Evolutionary conservation across 1,140 invertebrate species (phyloP), one percentile per base, ranked within the genome.

Genomic region (Batillaria attramentaria): DNA sequence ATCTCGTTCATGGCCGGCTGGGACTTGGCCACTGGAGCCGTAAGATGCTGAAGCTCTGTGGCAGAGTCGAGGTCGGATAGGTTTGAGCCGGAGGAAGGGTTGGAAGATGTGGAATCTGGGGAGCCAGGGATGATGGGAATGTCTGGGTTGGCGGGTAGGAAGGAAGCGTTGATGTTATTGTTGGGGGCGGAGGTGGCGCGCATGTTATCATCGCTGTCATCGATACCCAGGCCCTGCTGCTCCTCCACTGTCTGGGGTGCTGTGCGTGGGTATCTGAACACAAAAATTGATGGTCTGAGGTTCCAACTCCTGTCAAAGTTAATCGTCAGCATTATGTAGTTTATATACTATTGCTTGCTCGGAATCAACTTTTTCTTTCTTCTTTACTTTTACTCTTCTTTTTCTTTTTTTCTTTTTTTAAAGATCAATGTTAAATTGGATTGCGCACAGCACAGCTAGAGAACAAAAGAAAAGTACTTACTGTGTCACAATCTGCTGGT

Each of bases 401-500:
- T 24, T 50, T 10, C 46, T 50, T 50, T 50, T 50, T 50, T 50
- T 13, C 24, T 24, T 13, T 24, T 50, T 50, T 24, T 50, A 24
- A 50, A 50, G 10, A 10, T 50, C 24, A 50, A 50, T 13, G 46
- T 13, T 13, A 50, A 50, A 50, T 13, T 24, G 24, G 24, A 50
- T 13, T 13, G 10, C 10, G 24, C 46, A 50, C 46, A 13, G 46
- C 46, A 50, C 46, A 13, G 46, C 24, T 13, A 13, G 10, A 54
- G n/a, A 0, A 54, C n/a, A n/a, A 54, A 54, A 54, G n/a, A 54
- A 41, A 60, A 81, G 18, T 4, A 84, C 84, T 84, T 84, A 89
- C 88, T 85, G 84, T 66, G 79, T 84, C 8, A 87, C 60, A 16
- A 90, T 78, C 73, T 88, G 83, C 77, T 90, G 86, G 82, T 87